Percentiles rank a stretch among this genome's conserved stretches.
These are phyloP conservation scores for Geotria australis DNA, from an alignment of 2,797 vertebrate genomes.

Conservation along the genomic window DNA sequence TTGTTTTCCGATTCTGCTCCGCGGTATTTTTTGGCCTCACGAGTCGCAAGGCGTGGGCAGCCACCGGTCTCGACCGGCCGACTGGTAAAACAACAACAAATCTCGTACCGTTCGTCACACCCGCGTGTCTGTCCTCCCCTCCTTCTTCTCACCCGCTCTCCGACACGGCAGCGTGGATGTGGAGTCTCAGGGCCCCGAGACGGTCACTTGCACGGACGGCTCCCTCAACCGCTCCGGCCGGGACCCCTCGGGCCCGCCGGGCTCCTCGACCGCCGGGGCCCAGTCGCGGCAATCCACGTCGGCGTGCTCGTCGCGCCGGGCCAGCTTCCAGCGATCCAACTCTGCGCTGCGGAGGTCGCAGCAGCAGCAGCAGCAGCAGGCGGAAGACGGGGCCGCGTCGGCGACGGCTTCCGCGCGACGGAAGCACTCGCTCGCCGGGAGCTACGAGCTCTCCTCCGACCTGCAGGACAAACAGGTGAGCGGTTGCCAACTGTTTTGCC, in stretches of 20 bases:
- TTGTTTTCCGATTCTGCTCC: too few relatives aligned
- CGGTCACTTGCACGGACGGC: conserved; percentile 35
- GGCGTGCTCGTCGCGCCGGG: too few relatives aligned
- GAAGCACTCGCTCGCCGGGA: conserved; percentile 73
- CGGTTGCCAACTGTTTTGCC: background rate
- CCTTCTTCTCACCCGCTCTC: too few relatives aligned
- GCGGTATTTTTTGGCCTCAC: too few relatives aligned
- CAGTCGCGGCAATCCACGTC: too few relatives aligned
- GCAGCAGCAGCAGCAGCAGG: conserved; percentile 4
- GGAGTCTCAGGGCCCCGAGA: conserved; percentile 41
- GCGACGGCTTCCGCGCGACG: conserved; percentile 93
- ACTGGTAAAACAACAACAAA: too few relatives aligned
- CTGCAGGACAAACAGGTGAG: conserved; percentile 89
- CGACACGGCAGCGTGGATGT: conserved; percentile 58
- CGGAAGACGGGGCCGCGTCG: conserved; percentile 8
- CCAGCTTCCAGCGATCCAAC: conserved; percentile 65
- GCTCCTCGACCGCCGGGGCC: too few relatives aligned
- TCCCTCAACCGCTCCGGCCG: conserved; percentile 10
- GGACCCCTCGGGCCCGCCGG: too few relatives aligned
- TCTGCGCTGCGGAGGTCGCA: conserved; percentile 59
- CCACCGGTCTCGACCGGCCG: too few relatives aligned
- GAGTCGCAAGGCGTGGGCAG: too few relatives aligned
- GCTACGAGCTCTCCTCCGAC: conserved; percentile 96
- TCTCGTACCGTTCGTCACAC: too few relatives aligned
- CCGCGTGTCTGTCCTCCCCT: too few relatives aligned